phyloP scores from a whole-genome alignment of 2,888 invertebrate genomes.

The Pyrrhosoma nymphula region DNA sequence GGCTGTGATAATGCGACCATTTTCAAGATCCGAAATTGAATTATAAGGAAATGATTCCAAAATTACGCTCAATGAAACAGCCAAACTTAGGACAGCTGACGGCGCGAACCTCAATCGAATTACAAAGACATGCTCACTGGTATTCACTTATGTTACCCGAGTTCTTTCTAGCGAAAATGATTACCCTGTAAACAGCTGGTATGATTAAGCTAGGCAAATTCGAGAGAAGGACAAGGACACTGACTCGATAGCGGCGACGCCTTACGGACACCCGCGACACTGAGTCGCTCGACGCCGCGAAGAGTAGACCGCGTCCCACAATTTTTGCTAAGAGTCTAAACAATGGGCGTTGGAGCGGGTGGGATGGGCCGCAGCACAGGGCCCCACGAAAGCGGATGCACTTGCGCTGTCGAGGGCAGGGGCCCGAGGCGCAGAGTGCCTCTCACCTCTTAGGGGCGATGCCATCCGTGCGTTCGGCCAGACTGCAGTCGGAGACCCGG shows the following conservation, averaged over 20 bases:
- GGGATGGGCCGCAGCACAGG: neutral
- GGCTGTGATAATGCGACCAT: neutral
- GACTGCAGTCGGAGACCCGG: conserved; percentile 18
- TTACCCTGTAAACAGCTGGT: neutral
- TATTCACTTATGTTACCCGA: neutral
- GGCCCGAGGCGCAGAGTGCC: neutral
- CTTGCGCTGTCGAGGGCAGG: neutral
- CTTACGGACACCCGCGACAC: conserved; percentile 10
- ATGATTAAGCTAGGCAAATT: neutral
- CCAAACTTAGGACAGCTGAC: neutral
- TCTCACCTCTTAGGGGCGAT: conserved; percentile 13
- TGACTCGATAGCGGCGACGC: conserved; percentile 18
- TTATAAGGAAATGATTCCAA: neutral
- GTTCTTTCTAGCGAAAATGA: neutral
- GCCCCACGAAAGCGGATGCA: neutral
- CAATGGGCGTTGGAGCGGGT: neutral
- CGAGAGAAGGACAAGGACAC: conserved; percentile 12
- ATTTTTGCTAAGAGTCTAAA: neutral
- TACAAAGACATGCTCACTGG: neutral
- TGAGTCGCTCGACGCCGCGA: neutral
- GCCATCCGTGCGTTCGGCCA: conserved; percentile 28
- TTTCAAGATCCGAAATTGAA: neutral
- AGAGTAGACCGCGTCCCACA: no score
- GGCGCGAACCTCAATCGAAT: neutral
- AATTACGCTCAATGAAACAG: neutral